These are phyloP conservation scores for Neodon shergylaensis DNA, from an alignment of 2,113 vertebrate genomes.

Conservation along the genomic window DNA sequence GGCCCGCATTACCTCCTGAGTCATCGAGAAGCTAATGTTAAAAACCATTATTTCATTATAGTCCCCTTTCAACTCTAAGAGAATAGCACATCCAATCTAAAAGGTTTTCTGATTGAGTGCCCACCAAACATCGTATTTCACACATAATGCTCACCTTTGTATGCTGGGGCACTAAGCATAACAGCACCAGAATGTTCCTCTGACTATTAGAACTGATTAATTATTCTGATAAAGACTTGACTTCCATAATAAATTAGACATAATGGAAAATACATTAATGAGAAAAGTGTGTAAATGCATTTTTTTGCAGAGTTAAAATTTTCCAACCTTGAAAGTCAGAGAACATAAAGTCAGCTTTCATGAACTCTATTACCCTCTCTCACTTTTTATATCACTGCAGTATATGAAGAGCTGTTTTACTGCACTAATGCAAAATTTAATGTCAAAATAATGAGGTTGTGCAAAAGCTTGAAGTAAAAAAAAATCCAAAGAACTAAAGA, in stretches of 20 bases:
- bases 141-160: conserved; percentile 3
- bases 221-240: conserved; percentile 42
- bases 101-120: conserved; percentile 43
- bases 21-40: conserved; percentile 5
- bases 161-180: not conserved
- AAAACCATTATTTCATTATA: conserved; percentile 38
- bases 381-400: conserved; percentile 36
- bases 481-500: not conserved
- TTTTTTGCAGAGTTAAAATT: conserved; percentile 59
- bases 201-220: conserved; percentile 53
- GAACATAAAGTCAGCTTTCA: conserved; percentile 50
- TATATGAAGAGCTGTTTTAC: conserved; percentile 44
- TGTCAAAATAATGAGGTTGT: conserved; percentile 37
- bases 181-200: not conserved
- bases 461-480: not conserved
- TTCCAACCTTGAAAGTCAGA: conserved; percentile 51
- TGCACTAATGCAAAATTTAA: conserved; percentile 42
- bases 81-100: not conserved
- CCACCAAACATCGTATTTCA: not conserved
- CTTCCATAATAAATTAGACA: conserved; percentile 66
- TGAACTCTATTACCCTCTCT: conserved; percentile 18
- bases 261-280: conserved; percentile 43
- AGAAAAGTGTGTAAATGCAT: not conserved
- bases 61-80: not conserved
- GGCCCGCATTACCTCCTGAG: not conserved